phyloP scores from a whole-genome alignment of 2,797 vertebrate genomes.

The Melanitta fusca region DNA sequence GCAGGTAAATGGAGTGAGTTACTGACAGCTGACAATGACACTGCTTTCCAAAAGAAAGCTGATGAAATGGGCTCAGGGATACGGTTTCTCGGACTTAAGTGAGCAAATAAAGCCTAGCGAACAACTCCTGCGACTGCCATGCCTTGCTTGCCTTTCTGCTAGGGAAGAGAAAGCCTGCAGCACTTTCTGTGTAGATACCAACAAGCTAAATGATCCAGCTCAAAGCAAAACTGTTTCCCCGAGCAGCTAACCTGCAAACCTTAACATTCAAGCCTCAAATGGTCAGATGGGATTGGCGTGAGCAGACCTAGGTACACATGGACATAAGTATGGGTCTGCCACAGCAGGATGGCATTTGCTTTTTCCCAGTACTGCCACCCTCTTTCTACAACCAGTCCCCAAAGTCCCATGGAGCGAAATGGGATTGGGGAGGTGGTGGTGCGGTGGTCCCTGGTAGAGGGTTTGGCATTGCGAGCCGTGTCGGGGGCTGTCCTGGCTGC shows the following conservation, averaged over 20 bases:
- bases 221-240: not conserved
- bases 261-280: not conserved
- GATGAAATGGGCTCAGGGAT: not conserved
- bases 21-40: constrained; percentile 31
- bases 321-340: accelerated
- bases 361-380: not conserved
- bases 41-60: constrained; percentile 26
- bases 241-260: not conserved
- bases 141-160: not conserved
- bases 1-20: constrained; percentile 20
- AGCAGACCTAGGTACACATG: not conserved
- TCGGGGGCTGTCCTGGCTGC: not conserved
- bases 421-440: not conserved
- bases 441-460: not conserved
- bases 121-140: accelerated
- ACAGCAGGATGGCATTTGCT: not conserved
- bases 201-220: not conserved
- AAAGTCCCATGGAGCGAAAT: not conserved
- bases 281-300: accelerated
- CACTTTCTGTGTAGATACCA: not conserved
- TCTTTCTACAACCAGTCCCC: not conserved
- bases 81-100: not conserved
- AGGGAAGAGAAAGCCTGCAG: not conserved
- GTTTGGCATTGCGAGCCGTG: not conserved
- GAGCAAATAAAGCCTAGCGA: not conserved